These are phyloP conservation scores for Megalopta genalis DNA, from an alignment of 1,140 invertebrate species.

Conservation along the genomic window DNA sequence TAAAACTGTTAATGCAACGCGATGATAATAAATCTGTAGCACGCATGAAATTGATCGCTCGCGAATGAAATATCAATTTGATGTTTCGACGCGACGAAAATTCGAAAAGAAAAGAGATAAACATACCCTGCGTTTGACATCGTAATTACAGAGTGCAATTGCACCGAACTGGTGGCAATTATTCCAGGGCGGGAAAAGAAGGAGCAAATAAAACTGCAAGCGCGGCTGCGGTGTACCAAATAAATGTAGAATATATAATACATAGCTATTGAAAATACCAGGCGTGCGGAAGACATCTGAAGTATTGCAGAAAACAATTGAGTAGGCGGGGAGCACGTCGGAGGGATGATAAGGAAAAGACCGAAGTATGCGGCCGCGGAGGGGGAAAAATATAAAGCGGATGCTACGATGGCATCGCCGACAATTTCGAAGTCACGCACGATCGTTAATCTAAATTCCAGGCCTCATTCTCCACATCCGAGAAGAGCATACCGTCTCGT, in stretches of 20 bases:
- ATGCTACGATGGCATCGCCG: constrained; percentile 32
- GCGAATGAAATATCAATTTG: no score
- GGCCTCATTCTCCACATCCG: constrained; percentile 47
- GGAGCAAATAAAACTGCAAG: no score
- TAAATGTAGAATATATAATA: not conserved
- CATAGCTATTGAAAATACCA: not conserved
- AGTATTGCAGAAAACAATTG: not conserved
- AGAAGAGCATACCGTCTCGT: constrained; percentile 43
- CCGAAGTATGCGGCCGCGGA: not conserved
- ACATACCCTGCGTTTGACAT: no score
- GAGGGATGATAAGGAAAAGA: not conserved
- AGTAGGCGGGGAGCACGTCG: not conserved
- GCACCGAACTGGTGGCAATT: no score
- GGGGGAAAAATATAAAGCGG: constrained; percentile 34
- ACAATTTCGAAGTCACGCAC: constrained; percentile 64
- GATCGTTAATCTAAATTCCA: constrained; percentile 66
- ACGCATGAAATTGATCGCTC: no score
- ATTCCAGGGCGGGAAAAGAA: not conserved
- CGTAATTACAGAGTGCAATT: no score
- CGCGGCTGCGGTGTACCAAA: not conserved
- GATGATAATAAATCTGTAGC: no score
- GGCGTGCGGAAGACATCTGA: no score
- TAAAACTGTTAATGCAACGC: no score
- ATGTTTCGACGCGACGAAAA: no score
- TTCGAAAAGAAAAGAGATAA: no score